Base-by-base conservation (phyloP, 2,888 invertebrate species). In the Yponomeuta malinellus region DNA sequence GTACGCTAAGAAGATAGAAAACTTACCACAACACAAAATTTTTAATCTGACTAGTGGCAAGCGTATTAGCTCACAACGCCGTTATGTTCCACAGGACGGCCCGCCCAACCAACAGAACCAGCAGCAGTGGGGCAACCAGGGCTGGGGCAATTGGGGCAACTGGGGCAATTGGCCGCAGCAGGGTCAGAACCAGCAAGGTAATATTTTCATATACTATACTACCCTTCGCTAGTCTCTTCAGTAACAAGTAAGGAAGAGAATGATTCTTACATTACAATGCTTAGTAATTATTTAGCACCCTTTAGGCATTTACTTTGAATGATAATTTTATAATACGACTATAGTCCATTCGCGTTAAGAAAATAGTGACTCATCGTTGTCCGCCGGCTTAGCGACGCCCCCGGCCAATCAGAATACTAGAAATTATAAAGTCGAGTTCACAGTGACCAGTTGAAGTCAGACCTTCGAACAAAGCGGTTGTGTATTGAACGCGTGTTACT, bases 131-230 rank as follows among this genome's bases (percentile, higher is more conserved):
- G 82, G 85, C 74, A 80, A 85, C 71, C 79, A 81, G 75, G 84
- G 83, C 43, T 88, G 88, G 88, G 81, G 81, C 75, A 83, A 83
- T 73, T 87, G 86, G 87, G 79, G 81, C 75, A 86, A 87, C 76
- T 89, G 89, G 89, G 81, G 81, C 76, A 84, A 84, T 73, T 89
- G 90, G 90, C 79, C 78, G 8, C 43, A 43, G 9, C 43, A 43
- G 77, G 81, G 82, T 73, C 77, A 75, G 72, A 69, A 70, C 63
- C 63, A 69, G 52, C 52, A 59, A 59, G 52, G 52, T 59, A 59
- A 59, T 59, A 15, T 59, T 59, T 15, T 59, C 52, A 2, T 52
- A 10, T 23, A 23, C 6, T 52, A 2, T 12, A 12, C 15, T 15
- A 59, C 52, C 52, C 15, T 15, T 59, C 52, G 15, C 15, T 5